Conservation (phyloP, 2,888 invertebrate species). For the Pomacea canaliculata region DNA sequence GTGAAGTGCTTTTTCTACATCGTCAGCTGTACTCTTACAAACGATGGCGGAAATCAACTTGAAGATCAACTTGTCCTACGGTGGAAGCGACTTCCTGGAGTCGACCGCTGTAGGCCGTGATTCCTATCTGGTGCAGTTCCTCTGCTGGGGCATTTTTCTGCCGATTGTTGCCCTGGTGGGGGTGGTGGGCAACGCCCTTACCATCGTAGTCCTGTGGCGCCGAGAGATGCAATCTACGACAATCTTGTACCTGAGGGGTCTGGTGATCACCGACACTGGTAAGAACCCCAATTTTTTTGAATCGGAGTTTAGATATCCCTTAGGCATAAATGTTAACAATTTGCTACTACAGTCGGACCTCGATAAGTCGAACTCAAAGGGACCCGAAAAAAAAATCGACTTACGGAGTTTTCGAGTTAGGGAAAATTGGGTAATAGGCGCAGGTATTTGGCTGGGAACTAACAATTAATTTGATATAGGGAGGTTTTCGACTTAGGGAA, state of each 20-base stretch:
- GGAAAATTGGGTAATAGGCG: no score
- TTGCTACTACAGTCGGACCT: no score
- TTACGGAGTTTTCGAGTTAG: no score
- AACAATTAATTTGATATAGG: no score
- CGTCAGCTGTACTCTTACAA: no score
- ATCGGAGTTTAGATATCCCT: constrained; percentile 12
- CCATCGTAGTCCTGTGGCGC: constrained; percentile 62
- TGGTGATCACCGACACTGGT: constrained; percentile 59
- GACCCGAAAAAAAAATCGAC: no score
- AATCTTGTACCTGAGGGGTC: constrained; percentile 54
- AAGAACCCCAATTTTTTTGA: constrained; percentile 31
- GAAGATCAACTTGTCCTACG: constrained; percentile 54
- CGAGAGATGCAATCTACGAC: constrained; percentile 63
- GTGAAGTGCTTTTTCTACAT: no score
- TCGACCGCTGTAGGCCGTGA: constrained; percentile 35
- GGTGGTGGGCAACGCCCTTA: constrained; percentile 60
- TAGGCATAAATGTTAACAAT: no score
- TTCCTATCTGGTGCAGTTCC: constrained; percentile 49
- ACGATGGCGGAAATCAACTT: constrained; percentile 50
- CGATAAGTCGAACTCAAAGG: no score
- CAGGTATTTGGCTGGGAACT: no score
- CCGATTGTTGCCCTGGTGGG: constrained; percentile 57
- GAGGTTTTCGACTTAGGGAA: no score
- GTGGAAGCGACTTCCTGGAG: constrained; percentile 41
- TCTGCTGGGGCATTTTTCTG: constrained; percentile 57